These are phyloP conservation scores for Calcarius ornatus DNA, from an alignment of 2,113 vertebrate species.

Conservation along the genomic window DNA sequence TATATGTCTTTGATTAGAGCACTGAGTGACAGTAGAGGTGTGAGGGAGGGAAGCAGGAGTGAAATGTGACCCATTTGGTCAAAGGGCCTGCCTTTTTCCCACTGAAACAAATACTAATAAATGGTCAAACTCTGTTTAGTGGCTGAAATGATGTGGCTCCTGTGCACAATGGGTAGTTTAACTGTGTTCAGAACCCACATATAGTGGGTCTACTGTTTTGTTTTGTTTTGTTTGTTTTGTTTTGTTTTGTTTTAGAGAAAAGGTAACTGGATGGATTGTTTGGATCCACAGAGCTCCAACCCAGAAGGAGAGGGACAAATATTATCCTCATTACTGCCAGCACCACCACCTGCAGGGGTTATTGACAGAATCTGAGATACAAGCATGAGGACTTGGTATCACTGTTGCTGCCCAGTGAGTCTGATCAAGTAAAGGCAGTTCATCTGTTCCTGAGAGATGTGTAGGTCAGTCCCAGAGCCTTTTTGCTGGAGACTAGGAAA, in stretches of 20 bases:
- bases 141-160: not conserved
- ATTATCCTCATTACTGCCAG: not conserved
- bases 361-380: not conserved
- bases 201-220: not conserved
- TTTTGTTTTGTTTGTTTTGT: not conserved
- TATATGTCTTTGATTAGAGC: not conserved
- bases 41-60: not conserved
- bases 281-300: not conserved
- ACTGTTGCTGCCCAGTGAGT: not conserved
- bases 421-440: not conserved
- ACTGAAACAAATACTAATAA: not conserved
- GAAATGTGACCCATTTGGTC: not conserved
- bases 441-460: not conserved
- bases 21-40: not conserved
- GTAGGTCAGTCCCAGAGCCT: not conserved
- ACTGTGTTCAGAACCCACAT: not conserved
- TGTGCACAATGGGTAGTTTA: not conserved
- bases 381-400: fast-evolving
- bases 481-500: not conserved
- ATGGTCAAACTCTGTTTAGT: not conserved
- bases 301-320: not conserved
- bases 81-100: not conserved
- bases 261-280: not conserved
- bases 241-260: not conserved
- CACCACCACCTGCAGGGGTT: not conserved